phyloP scores from a whole-genome alignment of 1,140 invertebrate genomes.

The Chrysomallon squamiferum region DNA sequence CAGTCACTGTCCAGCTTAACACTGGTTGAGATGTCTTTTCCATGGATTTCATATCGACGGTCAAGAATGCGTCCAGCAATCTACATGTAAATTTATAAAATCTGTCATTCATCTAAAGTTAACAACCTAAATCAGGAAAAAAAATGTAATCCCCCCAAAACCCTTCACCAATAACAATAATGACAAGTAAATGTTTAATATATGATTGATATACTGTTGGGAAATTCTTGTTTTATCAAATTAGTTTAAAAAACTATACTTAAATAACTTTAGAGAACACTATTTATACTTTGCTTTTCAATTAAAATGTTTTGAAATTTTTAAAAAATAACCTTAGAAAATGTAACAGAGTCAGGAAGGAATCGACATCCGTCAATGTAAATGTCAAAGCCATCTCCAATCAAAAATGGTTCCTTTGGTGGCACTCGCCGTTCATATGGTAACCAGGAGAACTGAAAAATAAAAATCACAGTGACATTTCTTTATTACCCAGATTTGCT shows the following conservation, averaged over 20 bases:
- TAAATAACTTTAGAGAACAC: too few relatives aligned
- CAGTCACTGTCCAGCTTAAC: slow-evolving; percentile 58
- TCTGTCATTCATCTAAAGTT: neutral
- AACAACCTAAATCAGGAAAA: neutral
- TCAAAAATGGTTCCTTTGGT: slow-evolving; percentile 50
- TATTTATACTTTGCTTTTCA: too few relatives aligned
- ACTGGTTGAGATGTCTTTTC: slow-evolving; percentile 52
- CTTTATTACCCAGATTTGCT: too few relatives aligned
- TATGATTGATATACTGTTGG: too few relatives aligned
- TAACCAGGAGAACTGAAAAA: slow-evolving; percentile 54
- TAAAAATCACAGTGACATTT: neutral
- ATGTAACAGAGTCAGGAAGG: slow-evolving; percentile 57
- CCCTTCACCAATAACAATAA: too few relatives aligned
- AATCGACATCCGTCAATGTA: slow-evolving; percentile 59
- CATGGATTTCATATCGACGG: slow-evolving; percentile 51
- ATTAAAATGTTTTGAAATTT: too few relatives aligned
- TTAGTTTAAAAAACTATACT: too few relatives aligned
- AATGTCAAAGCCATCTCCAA: slow-evolving; percentile 60
- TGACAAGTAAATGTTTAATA: too few relatives aligned
- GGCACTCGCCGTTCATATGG: slow-evolving; percentile 45
- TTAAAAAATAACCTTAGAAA: slow-evolving; percentile 55
- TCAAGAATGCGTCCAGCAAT: slow-evolving; percentile 57
- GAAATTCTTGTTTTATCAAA: too few relatives aligned
- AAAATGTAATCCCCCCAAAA: too few relatives aligned
- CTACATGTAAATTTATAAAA: slow-evolving; percentile 28